Evolutionary conservation across 64 coral and sea anemone genomes (phyloP).

Genomic region (Platygyra sinensis): DNA sequence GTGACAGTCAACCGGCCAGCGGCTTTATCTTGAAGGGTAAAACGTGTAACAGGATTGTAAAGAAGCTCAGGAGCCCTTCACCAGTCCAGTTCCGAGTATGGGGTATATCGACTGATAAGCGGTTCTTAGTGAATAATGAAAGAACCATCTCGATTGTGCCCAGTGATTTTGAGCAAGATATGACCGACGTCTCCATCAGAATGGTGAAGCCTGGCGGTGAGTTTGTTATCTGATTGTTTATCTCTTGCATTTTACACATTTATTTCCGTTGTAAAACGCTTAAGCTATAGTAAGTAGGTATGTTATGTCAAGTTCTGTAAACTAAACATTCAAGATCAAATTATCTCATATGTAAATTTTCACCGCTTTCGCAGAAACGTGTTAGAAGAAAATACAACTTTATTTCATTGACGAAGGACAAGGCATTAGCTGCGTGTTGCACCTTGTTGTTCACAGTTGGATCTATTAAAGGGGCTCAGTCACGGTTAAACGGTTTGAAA

Average conservation of each 20-base stretch:
- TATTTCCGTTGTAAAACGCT: too few species aligned
- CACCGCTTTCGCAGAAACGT: too few species aligned
- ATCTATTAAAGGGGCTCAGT: too few species aligned
- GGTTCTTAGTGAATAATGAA: conserved; percentile 71
- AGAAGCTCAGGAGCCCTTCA: conserved; percentile 59
- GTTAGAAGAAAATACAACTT: too few species aligned
- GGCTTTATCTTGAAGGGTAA: conserved; percentile 62
- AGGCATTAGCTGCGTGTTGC: too few species aligned
- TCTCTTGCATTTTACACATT: neutral
- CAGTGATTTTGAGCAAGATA: conserved; percentile 62
- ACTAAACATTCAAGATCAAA: too few species aligned
- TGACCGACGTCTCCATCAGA: conserved; percentile 43
- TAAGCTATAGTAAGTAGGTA: too few species aligned
- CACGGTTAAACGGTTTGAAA: too few species aligned
- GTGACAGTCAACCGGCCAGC: conserved; percentile 68
- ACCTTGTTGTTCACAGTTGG: too few species aligned
- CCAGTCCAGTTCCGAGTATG: conserved; percentile 69
- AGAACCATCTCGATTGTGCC: conserved; percentile 50
- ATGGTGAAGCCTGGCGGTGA: conserved; percentile 53
- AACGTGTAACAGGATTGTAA: conserved; percentile 53
- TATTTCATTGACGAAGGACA: too few species aligned
- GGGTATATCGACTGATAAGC: conserved; percentile 45
- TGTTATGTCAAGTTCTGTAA: too few species aligned
- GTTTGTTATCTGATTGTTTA: neutral
- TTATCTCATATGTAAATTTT: too few species aligned